Conservation (phyloP, 1,140 invertebrate species). For the Protaetia brevitarsis region DNA sequence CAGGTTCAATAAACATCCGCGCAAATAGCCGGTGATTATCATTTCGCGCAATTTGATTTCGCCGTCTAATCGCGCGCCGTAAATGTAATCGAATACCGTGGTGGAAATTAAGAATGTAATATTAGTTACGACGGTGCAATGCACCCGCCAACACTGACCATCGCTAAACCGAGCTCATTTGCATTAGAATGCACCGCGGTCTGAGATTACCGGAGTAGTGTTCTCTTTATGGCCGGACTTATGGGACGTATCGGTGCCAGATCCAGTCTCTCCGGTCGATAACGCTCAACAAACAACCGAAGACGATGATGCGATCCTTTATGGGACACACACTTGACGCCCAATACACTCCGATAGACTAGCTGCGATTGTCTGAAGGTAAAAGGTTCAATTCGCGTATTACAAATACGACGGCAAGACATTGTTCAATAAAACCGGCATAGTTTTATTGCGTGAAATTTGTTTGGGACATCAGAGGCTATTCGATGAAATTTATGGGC, state of each 20-base stretch:
- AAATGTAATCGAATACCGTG: too few relatives aligned
- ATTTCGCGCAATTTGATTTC: too few relatives aligned
- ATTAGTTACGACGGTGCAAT: slow-evolving; percentile 24
- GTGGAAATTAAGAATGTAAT: slow-evolving; percentile 23
- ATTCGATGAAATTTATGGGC: too few relatives aligned
- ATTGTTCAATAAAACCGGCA: too few relatives aligned
- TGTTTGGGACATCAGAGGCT: too few relatives aligned
- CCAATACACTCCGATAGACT: neutral
- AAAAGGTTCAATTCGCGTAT: neutral
- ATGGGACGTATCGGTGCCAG: slow-evolving; percentile 20
- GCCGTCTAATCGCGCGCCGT: too few relatives aligned
- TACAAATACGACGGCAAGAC: too few relatives aligned
- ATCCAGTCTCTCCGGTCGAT: neutral
- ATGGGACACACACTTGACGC: neutral
- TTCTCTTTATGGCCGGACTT: slow-evolving; percentile 25
- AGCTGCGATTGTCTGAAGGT: neutral
- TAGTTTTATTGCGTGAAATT: too few relatives aligned
- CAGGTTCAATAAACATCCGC: too few relatives aligned
- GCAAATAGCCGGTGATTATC: too few relatives aligned
- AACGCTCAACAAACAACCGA: slow-evolving; percentile 10
- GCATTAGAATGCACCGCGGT: slow-evolving; percentile 32
- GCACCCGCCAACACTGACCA: slow-evolving; percentile 30
- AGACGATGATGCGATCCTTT: neutral
- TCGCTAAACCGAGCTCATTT: slow-evolving; percentile 30
- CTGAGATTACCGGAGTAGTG: slow-evolving; percentile 27